Evolutionary conservation across 2,113 vertebrate species (phyloP).

Genomic region (Anoplopoma fimbria): DNA sequence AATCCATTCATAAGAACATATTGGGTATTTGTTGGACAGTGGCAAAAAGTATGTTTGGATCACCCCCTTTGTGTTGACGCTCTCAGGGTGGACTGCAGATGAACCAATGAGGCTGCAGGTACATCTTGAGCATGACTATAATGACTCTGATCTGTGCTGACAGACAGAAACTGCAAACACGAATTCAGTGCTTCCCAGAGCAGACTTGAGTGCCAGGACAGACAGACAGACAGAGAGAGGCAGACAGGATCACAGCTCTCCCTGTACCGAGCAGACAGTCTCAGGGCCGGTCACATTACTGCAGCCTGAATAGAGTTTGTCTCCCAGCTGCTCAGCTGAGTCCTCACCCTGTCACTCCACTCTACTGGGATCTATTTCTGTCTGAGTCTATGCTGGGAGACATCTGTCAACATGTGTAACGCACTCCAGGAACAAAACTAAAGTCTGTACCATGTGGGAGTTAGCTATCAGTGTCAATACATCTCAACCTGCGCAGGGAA

Average conservation of each 20-base stretch:
- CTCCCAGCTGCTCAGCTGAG: slow-evolving; percentile 59
- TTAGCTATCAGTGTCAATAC: slow-evolving; percentile 68
- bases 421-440: slow-evolving; percentile 70
- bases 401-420: slow-evolving; percentile 81
- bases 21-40: not conserved
- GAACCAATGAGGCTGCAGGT: slow-evolving; percentile 24
- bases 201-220: slow-evolving; percentile 30
- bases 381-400: slow-evolving; percentile 68
- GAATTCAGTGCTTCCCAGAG: slow-evolving; percentile 34
- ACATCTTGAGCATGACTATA: slow-evolving; percentile 42
- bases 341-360: slow-evolving; percentile 67
- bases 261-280: slow-evolving; percentile 41
- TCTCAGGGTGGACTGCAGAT: slow-evolving; percentile 15
- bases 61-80: not conserved
- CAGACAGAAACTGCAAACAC: slow-evolving; percentile 53
- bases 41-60: slow-evolving; percentile 7
- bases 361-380: slow-evolving; percentile 68
- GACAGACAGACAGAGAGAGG: slow-evolving; percentile 20
- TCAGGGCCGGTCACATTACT: slow-evolving; percentile 57
- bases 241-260: slow-evolving; percentile 27
- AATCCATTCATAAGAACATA: not conserved
- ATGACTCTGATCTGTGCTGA: slow-evolving; percentile 64
- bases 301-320: slow-evolving; percentile 66
- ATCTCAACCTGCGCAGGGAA: slow-evolving; percentile 52
- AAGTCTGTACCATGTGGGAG: slow-evolving; percentile 60